Conservation (phyloP, 2,888 invertebrate species). For the Lasioglossum calceatum region DNA sequence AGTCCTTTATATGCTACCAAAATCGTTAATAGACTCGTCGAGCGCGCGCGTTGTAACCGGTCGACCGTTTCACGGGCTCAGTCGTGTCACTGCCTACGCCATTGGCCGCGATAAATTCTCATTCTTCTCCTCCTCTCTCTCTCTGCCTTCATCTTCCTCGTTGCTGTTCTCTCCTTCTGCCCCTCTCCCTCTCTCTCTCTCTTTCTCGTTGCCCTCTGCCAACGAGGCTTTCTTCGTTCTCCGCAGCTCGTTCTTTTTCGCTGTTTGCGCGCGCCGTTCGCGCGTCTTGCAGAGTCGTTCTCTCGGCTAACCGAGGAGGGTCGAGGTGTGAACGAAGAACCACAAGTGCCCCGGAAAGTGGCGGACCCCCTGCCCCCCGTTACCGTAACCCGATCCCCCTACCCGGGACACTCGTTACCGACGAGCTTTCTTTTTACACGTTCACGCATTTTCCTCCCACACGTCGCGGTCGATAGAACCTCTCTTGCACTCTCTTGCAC, state of each 20-base stretch:
- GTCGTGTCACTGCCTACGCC: slow-evolving; percentile 54
- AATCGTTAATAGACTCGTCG: slow-evolving; percentile 52
- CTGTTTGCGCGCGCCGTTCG: slow-evolving; percentile 20
- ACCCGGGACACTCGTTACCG: slow-evolving; percentile 47
- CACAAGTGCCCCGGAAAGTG: slow-evolving; percentile 80
- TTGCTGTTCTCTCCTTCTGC: background rate
- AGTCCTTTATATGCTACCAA: slow-evolving; percentile 40
- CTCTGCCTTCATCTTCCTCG: background rate
- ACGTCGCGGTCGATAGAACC: slow-evolving; percentile 36
- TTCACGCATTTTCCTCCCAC: slow-evolving; percentile 75
- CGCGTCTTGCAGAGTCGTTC: slow-evolving; percentile 66
- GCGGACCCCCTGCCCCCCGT: slow-evolving; percentile 68
- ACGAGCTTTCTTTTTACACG: slow-evolving; percentile 74
- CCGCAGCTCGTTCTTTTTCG: slow-evolving; percentile 35
- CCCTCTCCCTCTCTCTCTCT: background rate
- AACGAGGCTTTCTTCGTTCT: slow-evolving; percentile 12
- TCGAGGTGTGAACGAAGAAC: slow-evolving; percentile 84
- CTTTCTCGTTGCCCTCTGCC: slow-evolving; percentile 11
- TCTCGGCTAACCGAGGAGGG: slow-evolving; percentile 61
- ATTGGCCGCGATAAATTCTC: slow-evolving; percentile 59
- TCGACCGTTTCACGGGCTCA: slow-evolving; percentile 28
- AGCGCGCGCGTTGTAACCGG: slow-evolving; percentile 36
- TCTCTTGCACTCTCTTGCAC: background rate
- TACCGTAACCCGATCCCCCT: slow-evolving; percentile 77
- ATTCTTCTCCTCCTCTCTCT: slow-evolving; percentile 34